Conservation (phyloP, 2,888 invertebrate species). For the Tenthredo notha region DNA sequence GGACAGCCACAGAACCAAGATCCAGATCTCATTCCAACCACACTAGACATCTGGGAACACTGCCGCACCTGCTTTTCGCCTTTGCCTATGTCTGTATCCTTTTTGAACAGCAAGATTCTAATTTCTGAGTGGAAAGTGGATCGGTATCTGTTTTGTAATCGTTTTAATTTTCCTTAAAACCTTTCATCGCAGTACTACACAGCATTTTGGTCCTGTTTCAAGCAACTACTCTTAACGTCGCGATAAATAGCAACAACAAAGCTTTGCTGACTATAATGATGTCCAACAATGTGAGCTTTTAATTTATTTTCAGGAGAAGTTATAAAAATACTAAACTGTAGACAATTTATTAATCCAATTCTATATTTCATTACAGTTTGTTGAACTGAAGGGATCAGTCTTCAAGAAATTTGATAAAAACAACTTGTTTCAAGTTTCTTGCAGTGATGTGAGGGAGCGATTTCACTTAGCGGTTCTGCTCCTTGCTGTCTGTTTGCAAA, state of each 20-base stretch:
- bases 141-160: not conserved
- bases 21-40: slow-evolving; percentile 80
- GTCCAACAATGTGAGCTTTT: slow-evolving; percentile 97
- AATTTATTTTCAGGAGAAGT: not conserved
- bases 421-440: slow-evolving; percentile 98
- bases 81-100: slow-evolving; percentile 97
- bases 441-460: slow-evolving; percentile 98
- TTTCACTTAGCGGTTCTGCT: slow-evolving; percentile 95
- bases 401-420: slow-evolving; percentile 99
- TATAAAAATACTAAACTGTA: not conserved
- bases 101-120: slow-evolving; percentile 68
- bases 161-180: not conserved
- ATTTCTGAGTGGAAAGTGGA: not conserved
- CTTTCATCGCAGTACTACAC: slow-evolving; percentile 84
- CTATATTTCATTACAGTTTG: slow-evolving; percentile 87
- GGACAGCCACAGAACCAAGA: slow-evolving; percentile 98
- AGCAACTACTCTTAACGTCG: slow-evolving; percentile 99
- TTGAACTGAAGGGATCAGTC: slow-evolving; percentile 99
- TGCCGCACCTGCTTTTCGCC: slow-evolving; percentile 95
- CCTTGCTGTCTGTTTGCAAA: slow-evolving; percentile 96
- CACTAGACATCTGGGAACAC: slow-evolving; percentile 89
- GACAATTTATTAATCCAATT: slow-evolving; percentile 15
- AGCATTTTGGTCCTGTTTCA: slow-evolving; percentile 94
- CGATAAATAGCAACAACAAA: slow-evolving; percentile 99
- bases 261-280: slow-evolving; percentile 99